Evolutionary conservation across 2,888 invertebrate species (phyloP), one percentile per base, ranked within the genome.

Genomic region (Drosophila nr. perissopoda): DNA sequence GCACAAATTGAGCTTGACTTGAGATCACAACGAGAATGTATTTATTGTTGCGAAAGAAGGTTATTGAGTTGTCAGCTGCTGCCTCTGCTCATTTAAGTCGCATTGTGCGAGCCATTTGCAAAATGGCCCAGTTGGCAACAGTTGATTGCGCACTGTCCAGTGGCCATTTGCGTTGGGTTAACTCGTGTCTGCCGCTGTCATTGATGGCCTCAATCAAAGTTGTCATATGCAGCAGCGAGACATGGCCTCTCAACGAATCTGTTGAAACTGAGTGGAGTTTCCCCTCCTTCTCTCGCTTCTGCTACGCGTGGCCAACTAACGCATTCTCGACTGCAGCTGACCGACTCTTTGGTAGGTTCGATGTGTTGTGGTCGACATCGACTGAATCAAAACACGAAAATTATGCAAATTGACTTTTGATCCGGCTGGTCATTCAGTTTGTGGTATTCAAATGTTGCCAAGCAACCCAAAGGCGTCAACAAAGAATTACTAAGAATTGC

Each of bases 191-290:
- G 74, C 29, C 51, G 69, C 65, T 79, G 88, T 56, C 84, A 83
- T 79, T 85, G 85, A 88, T 79, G 84, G 88, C 83, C 81, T 84
- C 86, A 84, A 84, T 84, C 84, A 85, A 67, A 85, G 69, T 74
- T 88, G 83, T 84, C 84, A 88, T 81, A 88, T 75, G 73, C 88
- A 83, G 70, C 62, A 16, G 16, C 16, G 16, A 27, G 65, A 79
- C 65, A 74, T 33, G 66, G 48, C 69, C 82, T 60, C 57, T 76
- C 67, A 51, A 48, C 46, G 21, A 21, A 18, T 29, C 63, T 46
- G 68, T 58, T 60, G 63, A 36, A 18, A 33, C 46, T 18, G 46
- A 4, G 16, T 25, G 25, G 25, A 46, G 4, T 18, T 36, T 25
- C n/a, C 7, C 0, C 29, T 6, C 2, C 3, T 36, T 27, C 13